Conservation (phyloP, 64 coral and sea anemone genomes). For the Dendronephthya gigantea region DNA sequence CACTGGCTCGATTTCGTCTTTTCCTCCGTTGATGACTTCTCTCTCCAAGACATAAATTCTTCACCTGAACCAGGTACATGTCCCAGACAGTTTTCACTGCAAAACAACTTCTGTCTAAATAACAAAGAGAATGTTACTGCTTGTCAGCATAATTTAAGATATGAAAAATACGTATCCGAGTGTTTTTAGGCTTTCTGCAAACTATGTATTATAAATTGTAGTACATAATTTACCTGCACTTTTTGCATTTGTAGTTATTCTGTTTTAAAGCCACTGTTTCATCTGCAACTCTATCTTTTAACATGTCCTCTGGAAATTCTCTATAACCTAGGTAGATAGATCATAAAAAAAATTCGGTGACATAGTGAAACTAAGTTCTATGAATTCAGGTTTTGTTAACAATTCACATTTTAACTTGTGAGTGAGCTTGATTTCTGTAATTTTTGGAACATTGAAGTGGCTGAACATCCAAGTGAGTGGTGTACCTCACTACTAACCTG, state of each 20-base stretch:
- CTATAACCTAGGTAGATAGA: conserved; percentile 1
- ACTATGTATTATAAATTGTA: too few relatives aligned
- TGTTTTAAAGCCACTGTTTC: neutral
- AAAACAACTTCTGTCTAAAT: conserved; percentile 27
- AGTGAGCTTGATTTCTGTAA: too few relatives aligned
- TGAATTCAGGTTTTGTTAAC: neutral
- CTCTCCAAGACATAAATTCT: conserved; percentile 42
- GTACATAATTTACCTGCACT: conserved; percentile 51
- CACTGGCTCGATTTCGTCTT: conserved; percentile 5
- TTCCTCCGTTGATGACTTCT: conserved; percentile 16
- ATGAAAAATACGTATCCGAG: too few relatives aligned
- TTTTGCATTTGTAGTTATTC: conserved; percentile 67
- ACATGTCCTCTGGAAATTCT: neutral
- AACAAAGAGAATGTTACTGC: neutral
- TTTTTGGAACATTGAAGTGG: too few relatives aligned
- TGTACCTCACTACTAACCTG: too few relatives aligned
- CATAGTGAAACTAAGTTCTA: too few relatives aligned
- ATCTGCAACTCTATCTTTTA: neutral
- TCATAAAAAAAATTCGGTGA: neutral
- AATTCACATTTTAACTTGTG: neutral
- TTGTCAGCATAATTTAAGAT: too few relatives aligned
- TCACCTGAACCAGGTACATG: conserved; percentile 54
- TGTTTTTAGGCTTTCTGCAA: too few relatives aligned
- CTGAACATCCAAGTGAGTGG: too few relatives aligned
- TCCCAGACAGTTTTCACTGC: conserved; percentile 17